These are phyloP conservation scores for Philereme transversata DNA, from an alignment of 2,888 invertebrate genomes.

Conservation along the genomic window DNA sequence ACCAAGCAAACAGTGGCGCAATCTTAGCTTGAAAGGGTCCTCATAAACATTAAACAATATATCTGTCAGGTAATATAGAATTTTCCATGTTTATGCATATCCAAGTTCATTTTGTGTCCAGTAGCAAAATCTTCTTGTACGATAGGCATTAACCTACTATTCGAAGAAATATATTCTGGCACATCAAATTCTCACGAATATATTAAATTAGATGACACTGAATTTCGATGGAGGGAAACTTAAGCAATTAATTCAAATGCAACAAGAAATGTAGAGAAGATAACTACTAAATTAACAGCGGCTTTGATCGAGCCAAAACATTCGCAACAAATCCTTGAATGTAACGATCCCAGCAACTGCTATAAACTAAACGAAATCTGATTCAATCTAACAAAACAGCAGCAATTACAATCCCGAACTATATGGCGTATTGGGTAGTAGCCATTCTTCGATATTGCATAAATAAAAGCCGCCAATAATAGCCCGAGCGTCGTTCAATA, in stretches of 20 bases:
- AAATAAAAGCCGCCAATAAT: conserved; percentile 73
- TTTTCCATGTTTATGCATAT: too few relatives aligned
- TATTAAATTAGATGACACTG: conserved; percentile 37
- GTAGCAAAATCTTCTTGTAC: background rate
- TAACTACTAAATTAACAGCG: conserved; percentile 39
- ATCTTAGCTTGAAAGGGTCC: too few relatives aligned
- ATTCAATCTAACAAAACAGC: conserved; percentile 74
- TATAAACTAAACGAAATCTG: conserved; percentile 63
- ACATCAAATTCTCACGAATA: conserved; percentile 21
- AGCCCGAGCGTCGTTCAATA: conserved; percentile 77
- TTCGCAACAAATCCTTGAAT: conserved; percentile 31
- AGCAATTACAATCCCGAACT: conserved; percentile 75
- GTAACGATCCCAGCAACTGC: conserved; percentile 50
- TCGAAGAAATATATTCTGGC: conserved; percentile 6
- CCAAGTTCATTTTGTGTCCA: background rate
- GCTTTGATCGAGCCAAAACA: conserved; percentile 52
- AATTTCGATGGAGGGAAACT: conserved; percentile 42
- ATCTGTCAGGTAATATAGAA: too few relatives aligned
- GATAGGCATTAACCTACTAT: conserved; percentile 4
- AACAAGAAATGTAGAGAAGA: conserved; percentile 52
- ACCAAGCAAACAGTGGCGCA: background rate
- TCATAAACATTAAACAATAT: too few relatives aligned
- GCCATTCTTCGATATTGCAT: conserved; percentile 69
- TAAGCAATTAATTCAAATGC: conserved; percentile 54
- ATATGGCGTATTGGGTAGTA: conserved; percentile 64